These are phyloP conservation scores for Sturnira hondurensis DNA, from an alignment of 2,113 vertebrate species.

Conservation along the genomic window DNA sequence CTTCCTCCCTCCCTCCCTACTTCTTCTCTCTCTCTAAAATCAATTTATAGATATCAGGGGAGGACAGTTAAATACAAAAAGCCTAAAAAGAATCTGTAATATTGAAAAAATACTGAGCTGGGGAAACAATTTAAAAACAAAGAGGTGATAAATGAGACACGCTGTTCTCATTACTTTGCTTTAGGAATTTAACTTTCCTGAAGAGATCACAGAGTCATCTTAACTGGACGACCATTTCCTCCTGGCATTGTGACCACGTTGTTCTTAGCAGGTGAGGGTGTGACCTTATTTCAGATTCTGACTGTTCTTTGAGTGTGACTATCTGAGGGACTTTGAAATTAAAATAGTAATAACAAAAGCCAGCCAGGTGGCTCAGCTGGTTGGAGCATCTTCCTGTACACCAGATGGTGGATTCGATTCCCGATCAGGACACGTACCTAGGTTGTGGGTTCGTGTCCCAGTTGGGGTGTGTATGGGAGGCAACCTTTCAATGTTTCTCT, in stretches of 20 bases:
- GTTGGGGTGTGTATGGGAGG: too few species aligned
- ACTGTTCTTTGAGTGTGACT: background rate
- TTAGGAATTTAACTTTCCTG: background rate
- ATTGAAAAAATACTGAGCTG: too few species aligned
- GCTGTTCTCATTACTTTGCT: background rate
- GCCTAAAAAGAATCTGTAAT: background rate
- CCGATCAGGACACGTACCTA: too few species aligned
- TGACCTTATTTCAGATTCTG: background rate
- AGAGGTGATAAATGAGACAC: background rate
- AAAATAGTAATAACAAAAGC: too few species aligned
- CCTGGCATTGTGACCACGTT: background rate
- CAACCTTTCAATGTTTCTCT: too few species aligned
- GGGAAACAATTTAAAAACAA: background rate
- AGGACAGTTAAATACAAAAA: background rate
- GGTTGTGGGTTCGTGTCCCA: too few species aligned
- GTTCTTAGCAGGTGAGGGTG: background rate
- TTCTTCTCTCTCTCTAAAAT: background rate
- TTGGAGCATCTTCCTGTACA: too few species aligned
- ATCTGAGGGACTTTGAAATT: background rate
- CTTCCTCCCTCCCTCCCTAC: background rate
- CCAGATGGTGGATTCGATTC: too few species aligned
- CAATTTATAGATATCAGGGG: background rate
- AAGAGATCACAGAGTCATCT: background rate
- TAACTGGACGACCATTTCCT: background rate
- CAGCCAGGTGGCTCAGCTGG: too few species aligned